Evolutionary conservation across 2,888 invertebrate species (phyloP).

Genomic region (Microplitis deprimator): DNA sequence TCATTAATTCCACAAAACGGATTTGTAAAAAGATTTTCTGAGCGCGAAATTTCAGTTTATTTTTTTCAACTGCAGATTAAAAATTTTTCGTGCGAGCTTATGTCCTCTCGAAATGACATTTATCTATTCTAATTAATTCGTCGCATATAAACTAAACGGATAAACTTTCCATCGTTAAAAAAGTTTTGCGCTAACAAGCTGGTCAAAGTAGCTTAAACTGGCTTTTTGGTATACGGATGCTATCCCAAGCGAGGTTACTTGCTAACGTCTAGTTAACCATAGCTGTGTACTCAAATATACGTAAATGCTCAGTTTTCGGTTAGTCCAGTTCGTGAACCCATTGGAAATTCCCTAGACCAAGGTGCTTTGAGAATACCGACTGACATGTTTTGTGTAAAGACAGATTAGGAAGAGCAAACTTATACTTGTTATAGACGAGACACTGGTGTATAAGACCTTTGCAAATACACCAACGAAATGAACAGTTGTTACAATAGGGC

Average conservation of each 20-base stretch:
- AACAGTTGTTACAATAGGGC: not conserved
- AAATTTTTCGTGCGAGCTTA: too few relatives aligned
- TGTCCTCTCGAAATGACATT: not conserved
- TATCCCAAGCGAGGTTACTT: not conserved
- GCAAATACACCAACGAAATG: constrained; percentile 11
- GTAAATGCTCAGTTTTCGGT: not conserved
- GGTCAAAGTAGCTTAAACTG: constrained; percentile 23
- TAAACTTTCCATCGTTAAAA: constrained; percentile 22
- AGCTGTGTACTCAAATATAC: not conserved
- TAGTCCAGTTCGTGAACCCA: not conserved
- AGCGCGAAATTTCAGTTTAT: too few relatives aligned
- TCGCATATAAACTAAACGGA: not conserved
- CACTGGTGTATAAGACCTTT: not conserved
- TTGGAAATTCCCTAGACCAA: not conserved
- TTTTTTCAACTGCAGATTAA: too few relatives aligned
- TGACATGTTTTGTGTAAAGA: constrained; percentile 10
- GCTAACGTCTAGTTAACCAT: not conserved
- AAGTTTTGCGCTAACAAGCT: constrained; percentile 45
- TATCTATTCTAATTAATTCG: not conserved
- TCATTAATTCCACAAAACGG: too few relatives aligned
- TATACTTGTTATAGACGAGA: not conserved
- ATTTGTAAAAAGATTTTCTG: too few relatives aligned
- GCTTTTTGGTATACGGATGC: not conserved
- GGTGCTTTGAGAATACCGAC: not conserved
- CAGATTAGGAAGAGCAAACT: constrained; percentile 14